Evolutionary conservation across 2,113 vertebrate genomes (phyloP).

Genomic region (Leucopternis melanops): DNA sequence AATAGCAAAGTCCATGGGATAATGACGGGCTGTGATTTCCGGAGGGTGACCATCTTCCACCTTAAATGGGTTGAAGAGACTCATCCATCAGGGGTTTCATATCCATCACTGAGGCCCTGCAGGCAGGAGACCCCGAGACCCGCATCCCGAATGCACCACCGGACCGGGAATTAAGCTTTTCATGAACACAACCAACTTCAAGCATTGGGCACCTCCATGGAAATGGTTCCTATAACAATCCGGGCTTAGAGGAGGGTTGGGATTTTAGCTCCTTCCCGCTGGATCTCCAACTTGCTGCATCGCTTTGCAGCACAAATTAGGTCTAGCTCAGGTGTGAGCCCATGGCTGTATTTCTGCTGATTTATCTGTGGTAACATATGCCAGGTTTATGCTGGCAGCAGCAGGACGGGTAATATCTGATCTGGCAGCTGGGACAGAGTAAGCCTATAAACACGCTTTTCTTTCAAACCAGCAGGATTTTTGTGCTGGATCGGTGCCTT

Average conservation of each 20-base stretch:
- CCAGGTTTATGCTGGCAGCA: neutral
- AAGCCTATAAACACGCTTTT: neutral
- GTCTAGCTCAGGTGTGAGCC: neutral
- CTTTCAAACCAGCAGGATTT: neutral
- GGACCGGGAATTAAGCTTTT: neutral
- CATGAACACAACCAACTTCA: neutral
- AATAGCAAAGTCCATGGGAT: neutral
- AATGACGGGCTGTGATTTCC: conserved; percentile 22
- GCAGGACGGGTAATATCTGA: neutral
- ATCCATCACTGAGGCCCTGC: neutral
- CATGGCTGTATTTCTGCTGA: neutral
- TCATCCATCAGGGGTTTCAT: neutral
- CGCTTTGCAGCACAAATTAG: neutral
- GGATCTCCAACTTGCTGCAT: neutral
- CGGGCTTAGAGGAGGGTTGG: neutral
- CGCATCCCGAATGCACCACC: neutral
- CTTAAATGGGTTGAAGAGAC: neutral
- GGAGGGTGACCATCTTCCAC: neutral
- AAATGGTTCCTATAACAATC: neutral
- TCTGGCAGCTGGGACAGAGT: neutral
- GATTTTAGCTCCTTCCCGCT: neutral
- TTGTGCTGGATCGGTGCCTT: neutral
- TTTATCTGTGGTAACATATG: neutral
- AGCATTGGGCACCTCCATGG: neutral
- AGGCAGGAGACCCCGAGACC: neutral